Evolutionary conservation across 2,113 vertebrate species (phyloP).

Genomic region (Hassar affinis): DNA sequence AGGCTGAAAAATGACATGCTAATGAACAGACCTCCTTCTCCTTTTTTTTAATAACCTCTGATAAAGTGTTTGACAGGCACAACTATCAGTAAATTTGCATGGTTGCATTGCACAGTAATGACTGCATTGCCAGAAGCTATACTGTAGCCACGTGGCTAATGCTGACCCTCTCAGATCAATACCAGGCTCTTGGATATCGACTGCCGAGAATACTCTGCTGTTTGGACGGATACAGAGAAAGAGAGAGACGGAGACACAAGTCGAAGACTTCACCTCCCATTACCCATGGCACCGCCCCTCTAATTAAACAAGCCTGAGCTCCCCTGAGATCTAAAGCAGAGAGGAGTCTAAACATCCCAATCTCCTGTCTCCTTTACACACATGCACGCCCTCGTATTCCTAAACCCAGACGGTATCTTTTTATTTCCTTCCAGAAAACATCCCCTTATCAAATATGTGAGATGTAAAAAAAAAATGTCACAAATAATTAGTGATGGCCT

Average conservation of each 20-base stretch:
- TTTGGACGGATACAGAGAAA: conserved; percentile 3
- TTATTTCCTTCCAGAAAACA: conserved; percentile 48
- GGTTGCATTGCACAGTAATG: neutral
- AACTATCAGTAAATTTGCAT: conserved; percentile 15
- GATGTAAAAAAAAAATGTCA: conserved; percentile 41
- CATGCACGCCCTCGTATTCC: conserved; percentile 34
- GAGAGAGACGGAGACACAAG: neutral
- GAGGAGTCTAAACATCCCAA: conserved; percentile 53
- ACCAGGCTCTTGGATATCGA: conserved; percentile 41
- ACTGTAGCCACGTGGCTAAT: conserved; percentile 25
- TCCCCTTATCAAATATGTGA: conserved; percentile 27
- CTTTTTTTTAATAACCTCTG: conserved; percentile 36
- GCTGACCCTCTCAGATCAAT: conserved; percentile 48
- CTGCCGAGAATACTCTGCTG: conserved; percentile 32
- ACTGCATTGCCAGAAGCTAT: conserved; percentile 20
- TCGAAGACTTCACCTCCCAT: conserved; percentile 39
- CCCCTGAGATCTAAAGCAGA: conserved; percentile 46
- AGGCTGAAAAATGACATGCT: conserved; percentile 23
- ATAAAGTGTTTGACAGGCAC: conserved; percentile 18
- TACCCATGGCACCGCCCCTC: conserved; percentile 42
- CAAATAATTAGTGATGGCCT: conserved; percentile 41
- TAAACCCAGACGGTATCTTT: conserved; percentile 30
- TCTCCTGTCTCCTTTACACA: conserved; percentile 39
- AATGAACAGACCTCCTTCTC: conserved; percentile 1
- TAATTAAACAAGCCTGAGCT: conserved; percentile 50